Percentiles rank a stretch among this genome's conserved stretches.
Evolutionary conservation across 1,140 invertebrate species (phyloP).

Genomic region (Leptonema lineaticorne): DNA sequence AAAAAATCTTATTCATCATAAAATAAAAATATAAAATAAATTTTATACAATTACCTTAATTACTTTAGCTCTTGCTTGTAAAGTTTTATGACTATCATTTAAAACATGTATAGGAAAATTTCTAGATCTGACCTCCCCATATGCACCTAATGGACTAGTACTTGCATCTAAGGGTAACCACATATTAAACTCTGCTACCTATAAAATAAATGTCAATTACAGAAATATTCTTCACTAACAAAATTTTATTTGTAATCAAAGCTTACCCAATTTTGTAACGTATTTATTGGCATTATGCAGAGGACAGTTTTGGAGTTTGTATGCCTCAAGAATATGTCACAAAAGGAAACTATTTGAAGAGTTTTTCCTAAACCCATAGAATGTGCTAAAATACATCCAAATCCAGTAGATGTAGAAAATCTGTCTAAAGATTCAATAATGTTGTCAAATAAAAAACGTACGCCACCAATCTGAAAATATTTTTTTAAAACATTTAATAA

Average conservation of each 20-base stretch:
- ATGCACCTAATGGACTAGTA: slow-evolving; percentile 56
- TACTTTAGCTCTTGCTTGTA: slow-evolving; percentile 78
- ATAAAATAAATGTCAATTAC: too few relatives aligned
- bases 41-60: slow-evolving; percentile 54
- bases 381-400: slow-evolving; percentile 97
- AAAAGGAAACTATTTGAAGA: slow-evolving; percentile 93
- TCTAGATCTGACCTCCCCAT: slow-evolving; percentile 68
- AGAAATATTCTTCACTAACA: background rate
- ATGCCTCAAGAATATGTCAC: slow-evolving; percentile 91
- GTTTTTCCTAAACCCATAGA: slow-evolving; percentile 99
- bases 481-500: slow-evolving; percentile 10
- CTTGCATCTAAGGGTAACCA: slow-evolving; percentile 69
- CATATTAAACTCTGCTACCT: slow-evolving; percentile 92
- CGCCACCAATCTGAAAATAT: slow-evolving; percentile 81
- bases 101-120: slow-evolving; percentile 87
- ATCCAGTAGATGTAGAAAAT: slow-evolving; percentile 87
- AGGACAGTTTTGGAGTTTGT: slow-evolving; percentile 87
- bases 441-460: slow-evolving; percentile 95
- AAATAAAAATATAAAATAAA: slow-evolving; percentile 1
- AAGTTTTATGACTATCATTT: slow-evolving; percentile 93
- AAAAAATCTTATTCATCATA: background rate
- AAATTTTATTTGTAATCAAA: background rate
- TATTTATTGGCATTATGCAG: slow-evolving; percentile 98
- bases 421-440: slow-evolving; percentile 89
- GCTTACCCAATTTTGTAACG: slow-evolving; percentile 91